phyloP scores from a whole-genome alignment of 1,140 invertebrate genomes.

The Anthonomus grandis region DNA sequence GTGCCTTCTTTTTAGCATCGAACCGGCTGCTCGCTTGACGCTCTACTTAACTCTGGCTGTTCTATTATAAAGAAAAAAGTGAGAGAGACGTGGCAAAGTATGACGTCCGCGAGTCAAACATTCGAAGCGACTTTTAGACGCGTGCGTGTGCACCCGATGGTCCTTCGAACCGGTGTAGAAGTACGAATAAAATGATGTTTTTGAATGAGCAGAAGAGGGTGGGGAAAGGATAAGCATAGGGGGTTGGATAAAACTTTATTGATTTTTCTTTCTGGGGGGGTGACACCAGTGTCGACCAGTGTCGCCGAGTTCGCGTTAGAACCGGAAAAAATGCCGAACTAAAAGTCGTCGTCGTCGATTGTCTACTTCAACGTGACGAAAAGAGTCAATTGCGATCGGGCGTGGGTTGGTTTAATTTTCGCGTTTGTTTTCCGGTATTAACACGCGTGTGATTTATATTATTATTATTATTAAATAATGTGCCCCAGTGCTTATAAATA shows the following conservation, averaged over 20 bases:
- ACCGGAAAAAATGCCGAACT: conserved; percentile 50
- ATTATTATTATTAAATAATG: conserved; percentile 26
- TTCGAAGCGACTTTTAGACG: too few relatives aligned
- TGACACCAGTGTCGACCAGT: conserved; percentile 59
- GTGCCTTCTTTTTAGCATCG: too few relatives aligned
- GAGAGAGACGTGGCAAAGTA: too few relatives aligned
- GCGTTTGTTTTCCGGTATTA: conserved; percentile 1
- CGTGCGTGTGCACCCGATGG: too few relatives aligned
- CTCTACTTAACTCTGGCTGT: too few relatives aligned
- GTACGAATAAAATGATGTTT: too few relatives aligned
- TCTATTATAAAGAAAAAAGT: too few relatives aligned
- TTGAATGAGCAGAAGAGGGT: conserved; percentile 47
- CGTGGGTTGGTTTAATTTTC: conserved; percentile 5
- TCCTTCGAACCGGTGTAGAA: too few relatives aligned
- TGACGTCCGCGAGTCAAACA: too few relatives aligned
- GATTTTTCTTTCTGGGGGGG: conserved; percentile 67
- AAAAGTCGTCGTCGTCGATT: conserved; percentile 36
- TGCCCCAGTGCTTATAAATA: too few relatives aligned
- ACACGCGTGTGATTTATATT: conserved; percentile 7
- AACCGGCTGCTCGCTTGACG: too few relatives aligned
- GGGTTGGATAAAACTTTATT: conserved; percentile 59
- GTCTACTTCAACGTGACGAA: conserved; percentile 15
- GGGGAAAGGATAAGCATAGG: conserved; percentile 50
- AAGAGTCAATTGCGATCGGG: conserved; percentile 6
- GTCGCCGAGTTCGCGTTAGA: conserved; percentile 49